phyloP scores from a whole-genome alignment of 2,797 vertebrate species.

The Onychomys leucogaster region DNA sequence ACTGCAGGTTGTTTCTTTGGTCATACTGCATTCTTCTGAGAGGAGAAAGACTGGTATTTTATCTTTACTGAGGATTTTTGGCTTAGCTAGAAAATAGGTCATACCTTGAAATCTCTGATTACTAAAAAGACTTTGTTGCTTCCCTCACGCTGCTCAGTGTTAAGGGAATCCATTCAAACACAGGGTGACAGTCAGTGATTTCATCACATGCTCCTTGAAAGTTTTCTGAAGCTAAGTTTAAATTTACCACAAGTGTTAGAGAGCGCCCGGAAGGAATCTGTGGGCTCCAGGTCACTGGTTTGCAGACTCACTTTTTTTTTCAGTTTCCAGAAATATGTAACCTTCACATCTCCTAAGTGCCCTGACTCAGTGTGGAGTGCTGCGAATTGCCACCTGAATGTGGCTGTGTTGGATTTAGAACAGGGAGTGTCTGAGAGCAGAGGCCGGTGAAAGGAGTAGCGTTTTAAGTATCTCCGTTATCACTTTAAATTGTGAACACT shows the following conservation, averaged over 20 bases:
- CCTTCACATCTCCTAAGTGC: slow-evolving; percentile 67
- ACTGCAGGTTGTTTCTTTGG: slow-evolving; percentile 4
- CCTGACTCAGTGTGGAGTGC: slow-evolving; percentile 54
- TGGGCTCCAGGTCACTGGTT: slow-evolving; percentile 54
- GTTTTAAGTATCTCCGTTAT: slow-evolving; percentile 63
- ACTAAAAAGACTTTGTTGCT: slow-evolving; percentile 77
- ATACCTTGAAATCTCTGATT: slow-evolving; percentile 79
- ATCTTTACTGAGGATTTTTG: slow-evolving; percentile 61
- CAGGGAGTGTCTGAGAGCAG: slow-evolving; percentile 20
- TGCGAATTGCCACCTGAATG: slow-evolving; percentile 70
- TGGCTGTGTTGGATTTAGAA: slow-evolving; percentile 63
- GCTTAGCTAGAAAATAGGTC: slow-evolving; percentile 70
- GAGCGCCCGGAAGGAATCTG: slow-evolving; percentile 60
- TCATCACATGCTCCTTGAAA: slow-evolving; percentile 71
- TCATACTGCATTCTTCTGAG: neutral
- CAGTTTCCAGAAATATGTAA: slow-evolving; percentile 72
- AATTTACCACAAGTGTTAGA: slow-evolving; percentile 75
- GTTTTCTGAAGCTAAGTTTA: slow-evolving; percentile 72
- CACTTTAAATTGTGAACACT: slow-evolving; percentile 54
- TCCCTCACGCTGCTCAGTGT: slow-evolving; percentile 63
- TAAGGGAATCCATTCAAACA: slow-evolving; percentile 78
- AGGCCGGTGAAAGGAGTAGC: slow-evolving; percentile 41
- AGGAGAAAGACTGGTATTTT: slow-evolving; percentile 49
- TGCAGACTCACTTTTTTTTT: slow-evolving; percentile 70
- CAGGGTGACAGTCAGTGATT: slow-evolving; percentile 73